Conservation (phyloP, 2,113 vertebrate species). For the Mus pahari region DNA sequence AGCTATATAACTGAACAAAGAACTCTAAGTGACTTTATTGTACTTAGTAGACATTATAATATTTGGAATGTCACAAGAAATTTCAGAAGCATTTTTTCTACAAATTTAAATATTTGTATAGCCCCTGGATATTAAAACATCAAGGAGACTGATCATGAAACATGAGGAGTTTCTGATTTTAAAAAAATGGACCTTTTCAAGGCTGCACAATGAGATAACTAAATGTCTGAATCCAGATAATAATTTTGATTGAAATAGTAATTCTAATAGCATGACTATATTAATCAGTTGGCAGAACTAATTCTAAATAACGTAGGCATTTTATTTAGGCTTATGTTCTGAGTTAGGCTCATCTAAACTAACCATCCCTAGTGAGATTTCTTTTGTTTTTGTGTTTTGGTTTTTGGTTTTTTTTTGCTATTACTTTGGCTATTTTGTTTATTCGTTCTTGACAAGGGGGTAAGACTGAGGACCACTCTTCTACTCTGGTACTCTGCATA, state of each 20-base stretch:
- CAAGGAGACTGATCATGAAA: not conserved
- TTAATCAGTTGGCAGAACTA: not conserved
- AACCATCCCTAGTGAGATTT: not conserved
- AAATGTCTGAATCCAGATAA: not conserved
- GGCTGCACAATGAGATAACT: not conserved
- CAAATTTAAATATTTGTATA: constrained; percentile 12
- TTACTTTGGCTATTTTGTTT: constrained; percentile 2
- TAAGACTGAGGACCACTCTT: not conserved
- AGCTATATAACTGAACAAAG: constrained; percentile 8
- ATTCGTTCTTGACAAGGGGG: not conserved
- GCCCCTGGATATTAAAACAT: not conserved
- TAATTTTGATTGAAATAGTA: not conserved
- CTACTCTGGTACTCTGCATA: not conserved
- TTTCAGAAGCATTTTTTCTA: constrained; percentile 23
- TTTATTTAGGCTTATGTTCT: not conserved
- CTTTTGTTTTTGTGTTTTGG: no score
- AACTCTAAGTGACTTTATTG: constrained; percentile 15
- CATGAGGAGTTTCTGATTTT: not conserved
- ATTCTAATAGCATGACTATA: not conserved
- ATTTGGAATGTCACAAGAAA: not conserved
- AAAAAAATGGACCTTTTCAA: not conserved
- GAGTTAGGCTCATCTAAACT: not conserved
- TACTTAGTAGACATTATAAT: not conserved
- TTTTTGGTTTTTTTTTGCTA: constrained; percentile 9
- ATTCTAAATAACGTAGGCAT: constrained; percentile 7